Evolutionary conservation across 2,888 invertebrate species (phyloP).

Genomic region (Acrobasis consociella): DNA sequence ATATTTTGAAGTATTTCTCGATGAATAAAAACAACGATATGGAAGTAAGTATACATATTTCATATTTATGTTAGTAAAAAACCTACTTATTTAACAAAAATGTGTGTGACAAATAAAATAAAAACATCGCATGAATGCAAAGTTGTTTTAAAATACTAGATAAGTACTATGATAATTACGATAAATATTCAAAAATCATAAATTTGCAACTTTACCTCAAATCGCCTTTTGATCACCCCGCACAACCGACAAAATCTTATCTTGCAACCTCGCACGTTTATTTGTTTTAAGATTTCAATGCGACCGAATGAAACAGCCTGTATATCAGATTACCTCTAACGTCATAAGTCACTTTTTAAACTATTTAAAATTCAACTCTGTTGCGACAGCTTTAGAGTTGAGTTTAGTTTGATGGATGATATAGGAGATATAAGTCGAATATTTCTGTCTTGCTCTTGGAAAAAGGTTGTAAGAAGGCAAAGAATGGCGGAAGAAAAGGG

Average conservation of each 20-base stretch:
- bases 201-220: slow-evolving; percentile 28
- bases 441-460: slow-evolving; percentile 62
- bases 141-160: too few species aligned
- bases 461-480: slow-evolving; percentile 81
- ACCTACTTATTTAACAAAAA: too few species aligned
- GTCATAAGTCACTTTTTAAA: slow-evolving; percentile 33
- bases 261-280: slow-evolving; percentile 68
- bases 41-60: too few species aligned
- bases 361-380: slow-evolving; percentile 34
- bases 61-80: too few species aligned
- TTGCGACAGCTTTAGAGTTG: rapidly evolving
- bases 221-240: slow-evolving; percentile 67
- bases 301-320: slow-evolving; percentile 76
- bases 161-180: background rate
- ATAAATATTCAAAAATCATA: background rate
- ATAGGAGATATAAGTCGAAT: slow-evolving; percentile 52
- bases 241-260: slow-evolving; percentile 71
- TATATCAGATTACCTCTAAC: slow-evolving; percentile 51
- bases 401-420: slow-evolving; percentile 29
- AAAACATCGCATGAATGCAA: too few species aligned
- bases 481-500: slow-evolving; percentile 79
- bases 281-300: slow-evolving; percentile 81
- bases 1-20: too few species aligned
- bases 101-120: too few species aligned
- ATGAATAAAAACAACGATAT: too few species aligned